phyloP scores from a whole-genome alignment of 1,140 invertebrate genomes.

The Calliphora vicina region DNA sequence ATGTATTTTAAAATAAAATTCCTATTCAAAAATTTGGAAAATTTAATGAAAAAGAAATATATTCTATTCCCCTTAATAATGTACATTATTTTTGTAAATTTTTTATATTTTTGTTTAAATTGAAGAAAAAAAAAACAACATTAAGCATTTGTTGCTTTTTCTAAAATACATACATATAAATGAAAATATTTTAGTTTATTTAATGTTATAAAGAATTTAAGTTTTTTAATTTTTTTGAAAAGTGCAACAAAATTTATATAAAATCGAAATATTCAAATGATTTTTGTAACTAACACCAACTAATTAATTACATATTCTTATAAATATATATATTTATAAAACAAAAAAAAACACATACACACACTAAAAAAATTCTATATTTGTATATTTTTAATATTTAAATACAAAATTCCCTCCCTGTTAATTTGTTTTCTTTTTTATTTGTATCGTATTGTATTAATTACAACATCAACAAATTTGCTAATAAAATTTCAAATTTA shows the following conservation, averaged over 20 bases:
- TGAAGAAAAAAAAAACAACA: neutral
- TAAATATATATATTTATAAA: slow-evolving; percentile 29
- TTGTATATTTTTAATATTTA: slow-evolving; percentile 28
- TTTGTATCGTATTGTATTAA: neutral
- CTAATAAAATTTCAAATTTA: neutral
- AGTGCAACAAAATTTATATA: neutral
- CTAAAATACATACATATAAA: neutral
- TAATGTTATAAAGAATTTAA: neutral
- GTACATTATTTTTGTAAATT: neutral
- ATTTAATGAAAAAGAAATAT: too few relatives aligned
- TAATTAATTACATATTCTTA: slow-evolving; percentile 17
- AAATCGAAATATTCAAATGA: slow-evolving; percentile 5
- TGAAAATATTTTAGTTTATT: neutral
- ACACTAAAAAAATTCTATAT: neutral
- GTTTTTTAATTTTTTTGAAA: neutral
- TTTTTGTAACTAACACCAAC: slow-evolving; percentile 37
- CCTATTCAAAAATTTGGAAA: too few relatives aligned
- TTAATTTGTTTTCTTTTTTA: neutral
- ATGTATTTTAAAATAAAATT: too few relatives aligned
- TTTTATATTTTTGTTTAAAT: neutral
- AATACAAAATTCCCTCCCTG: slow-evolving; percentile 14
- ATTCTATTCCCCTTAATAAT: neutral
- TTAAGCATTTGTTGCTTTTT: slow-evolving; percentile 30
- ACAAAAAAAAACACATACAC: slow-evolving; percentile 20
- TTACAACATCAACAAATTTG: neutral